Conservation (phyloP, 2,888 invertebrate species). For the Phorcus lineatus region DNA sequence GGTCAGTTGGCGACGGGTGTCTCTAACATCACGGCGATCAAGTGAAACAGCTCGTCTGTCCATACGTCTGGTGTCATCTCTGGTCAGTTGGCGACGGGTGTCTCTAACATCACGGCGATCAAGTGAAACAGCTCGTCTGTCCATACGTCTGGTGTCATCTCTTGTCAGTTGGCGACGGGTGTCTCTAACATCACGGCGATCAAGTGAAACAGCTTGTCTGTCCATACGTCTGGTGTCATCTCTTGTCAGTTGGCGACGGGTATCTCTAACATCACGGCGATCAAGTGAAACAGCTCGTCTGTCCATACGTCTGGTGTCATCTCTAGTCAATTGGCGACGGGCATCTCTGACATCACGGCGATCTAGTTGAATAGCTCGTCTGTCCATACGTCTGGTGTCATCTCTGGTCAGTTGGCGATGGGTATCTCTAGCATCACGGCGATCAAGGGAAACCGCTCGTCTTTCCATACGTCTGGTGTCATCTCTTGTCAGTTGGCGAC, state of each 20-base stretch:
- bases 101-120: not conserved
- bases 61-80: not conserved
- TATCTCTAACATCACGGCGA: not conserved
- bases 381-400: not conserved
- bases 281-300: not conserved
- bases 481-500: not conserved
- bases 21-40: not conserved
- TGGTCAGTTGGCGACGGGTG: not conserved
- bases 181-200: not conserved
- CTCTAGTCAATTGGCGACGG: not conserved
- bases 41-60: not conserved
- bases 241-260: not conserved
- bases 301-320: not conserved
- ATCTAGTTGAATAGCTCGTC: not conserved
- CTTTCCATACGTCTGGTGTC: not conserved
- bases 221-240: constrained; percentile 1
- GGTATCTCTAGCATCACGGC: not conserved
- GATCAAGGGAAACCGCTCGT: not conserved
- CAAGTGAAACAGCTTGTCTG: not conserved
- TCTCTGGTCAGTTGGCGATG: not conserved
- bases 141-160: constrained; percentile 5
- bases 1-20: not conserved
- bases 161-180: not conserved
- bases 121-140: not conserved
- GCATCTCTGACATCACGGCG: not conserved